Base-by-base conservation (phyloP, 1,140 invertebrate genomes). In the Paramacrobiotus metropolitanus region DNA sequence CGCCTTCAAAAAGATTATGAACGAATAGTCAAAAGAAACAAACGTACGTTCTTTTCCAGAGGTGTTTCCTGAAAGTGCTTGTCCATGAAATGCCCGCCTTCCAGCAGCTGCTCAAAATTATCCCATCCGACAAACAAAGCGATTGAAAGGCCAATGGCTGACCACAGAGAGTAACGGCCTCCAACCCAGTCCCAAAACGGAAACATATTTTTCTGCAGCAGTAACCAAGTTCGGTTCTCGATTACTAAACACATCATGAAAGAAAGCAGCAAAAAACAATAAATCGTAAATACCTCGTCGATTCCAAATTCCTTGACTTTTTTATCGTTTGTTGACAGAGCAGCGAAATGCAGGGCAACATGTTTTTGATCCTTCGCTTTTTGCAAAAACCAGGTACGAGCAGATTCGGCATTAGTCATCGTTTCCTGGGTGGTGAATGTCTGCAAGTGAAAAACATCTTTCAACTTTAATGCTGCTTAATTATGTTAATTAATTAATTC, bases 101-200 rank as follows among this genome's bases (percentile, higher is more conserved):
- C 81, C 24, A 96, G 74, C 20, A 99, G 76, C 67, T 88, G 81
- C 72, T 87, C 82, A 78, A 97, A 99, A 74, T 97, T 96, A 34
- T 94, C 87, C 73, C 85, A 95, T 29, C 79, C 77, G 76, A 60
- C 20, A 59, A 62, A 29, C 4, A 97, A 75, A 29, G 84, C 85
- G 73, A 99, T 95, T 2, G 92, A 94, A 3, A 99, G 75, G 45
- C 95, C 93, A 75, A 98, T 97, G 2, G 94, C 93, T 0, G 92
- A 97, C 93, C 93, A 98, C 1, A 96, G 74, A 0, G 92, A 96
- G 72, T 94, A 95, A 70, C 93, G 81, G 66, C 94, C 95, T 59
- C 94, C 95, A 62, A 99, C 94, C 91, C 93, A 99, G 75, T 99
- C 94, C 94, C 95, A 99, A 74, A 99, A 98, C 59, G 84, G 91